These are phyloP conservation scores for Falco concolor DNA, from an alignment of 2,797 vertebrate genomes.

Conservation along the genomic window DNA sequence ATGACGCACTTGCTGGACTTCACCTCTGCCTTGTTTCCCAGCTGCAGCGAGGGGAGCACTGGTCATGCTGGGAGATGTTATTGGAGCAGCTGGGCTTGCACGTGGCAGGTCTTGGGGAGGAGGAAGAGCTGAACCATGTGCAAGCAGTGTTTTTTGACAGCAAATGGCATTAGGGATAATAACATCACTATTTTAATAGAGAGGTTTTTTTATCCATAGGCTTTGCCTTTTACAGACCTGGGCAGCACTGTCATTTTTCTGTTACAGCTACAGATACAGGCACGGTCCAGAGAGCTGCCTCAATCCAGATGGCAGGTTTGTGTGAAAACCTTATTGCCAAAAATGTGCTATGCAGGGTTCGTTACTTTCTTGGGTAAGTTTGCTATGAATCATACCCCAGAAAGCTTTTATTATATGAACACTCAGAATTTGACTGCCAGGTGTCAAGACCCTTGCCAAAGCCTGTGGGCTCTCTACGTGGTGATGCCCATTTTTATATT, in stretches of 20 bases:
- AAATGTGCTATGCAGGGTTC: neutral
- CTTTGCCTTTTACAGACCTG: neutral
- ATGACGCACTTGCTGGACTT: constrained; percentile 61
- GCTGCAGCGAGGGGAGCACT: neutral
- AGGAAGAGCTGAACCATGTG: neutral
- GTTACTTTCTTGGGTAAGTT: neutral
- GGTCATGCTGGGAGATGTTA: neutral
- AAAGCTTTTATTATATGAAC: neutral
- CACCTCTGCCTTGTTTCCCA: neutral
- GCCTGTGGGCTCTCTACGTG: rapidly evolving
- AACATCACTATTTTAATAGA: neutral
- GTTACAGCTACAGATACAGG: neutral
- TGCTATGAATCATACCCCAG: neutral
- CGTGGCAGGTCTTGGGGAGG: neutral
- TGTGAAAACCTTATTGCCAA: neutral
- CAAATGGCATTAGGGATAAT: neutral
- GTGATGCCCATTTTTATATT: neutral
- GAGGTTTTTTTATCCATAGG: neutral
- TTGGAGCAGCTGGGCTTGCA: neutral
- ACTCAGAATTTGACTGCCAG: neutral
- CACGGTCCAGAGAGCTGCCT: neutral
- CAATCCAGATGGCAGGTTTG: neutral
- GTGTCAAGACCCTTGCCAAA: neutral
- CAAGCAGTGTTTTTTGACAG: neutral
- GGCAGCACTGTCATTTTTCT: neutral